A percentile compares a stretch with the other conserved stretches of the same genome.
Evolutionary conservation across 2,797 vertebrate species (phyloP).

Genomic region (Mormyrus hasselquistii): DNA sequence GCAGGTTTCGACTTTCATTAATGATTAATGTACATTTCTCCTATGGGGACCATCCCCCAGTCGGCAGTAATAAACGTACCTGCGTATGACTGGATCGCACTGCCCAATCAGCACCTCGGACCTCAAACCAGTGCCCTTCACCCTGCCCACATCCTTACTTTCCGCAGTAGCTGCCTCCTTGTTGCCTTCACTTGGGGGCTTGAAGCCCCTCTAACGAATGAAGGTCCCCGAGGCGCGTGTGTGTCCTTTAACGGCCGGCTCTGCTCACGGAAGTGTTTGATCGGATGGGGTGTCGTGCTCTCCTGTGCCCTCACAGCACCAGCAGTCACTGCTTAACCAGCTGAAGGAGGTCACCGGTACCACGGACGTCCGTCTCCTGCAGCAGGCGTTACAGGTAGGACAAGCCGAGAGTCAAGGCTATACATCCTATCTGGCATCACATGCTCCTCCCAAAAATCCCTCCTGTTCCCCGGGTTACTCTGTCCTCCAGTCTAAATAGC

Average conservation of each 20-base stretch:
- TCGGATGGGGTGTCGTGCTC: background rate
- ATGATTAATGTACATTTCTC: background rate
- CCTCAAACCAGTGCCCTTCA: background rate
- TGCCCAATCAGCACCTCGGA: background rate
- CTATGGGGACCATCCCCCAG: background rate
- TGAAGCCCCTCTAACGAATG: background rate
- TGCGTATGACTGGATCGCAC: background rate
- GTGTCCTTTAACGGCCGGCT: background rate
- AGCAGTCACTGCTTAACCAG: constrained; percentile 96
- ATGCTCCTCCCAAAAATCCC: background rate
- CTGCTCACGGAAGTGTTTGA: background rate
- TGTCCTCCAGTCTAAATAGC: background rate
- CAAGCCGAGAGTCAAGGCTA: background rate
- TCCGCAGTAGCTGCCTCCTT: background rate
- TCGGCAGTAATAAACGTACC: background rate
- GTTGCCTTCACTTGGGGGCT: background rate
- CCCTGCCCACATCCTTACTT: background rate
- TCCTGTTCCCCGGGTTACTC: background rate
- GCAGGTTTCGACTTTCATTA: background rate
- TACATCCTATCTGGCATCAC: background rate
- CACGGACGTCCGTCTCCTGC: constrained; percentile 89
- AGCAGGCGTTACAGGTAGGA: constrained; percentile 91
- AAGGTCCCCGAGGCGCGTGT: background rate
- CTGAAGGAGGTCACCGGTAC: constrained; percentile 94
- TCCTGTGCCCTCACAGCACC: constrained; percentile 66